A percentile compares a stretch with the other conserved stretches of the same genome.
These are phyloP conservation scores for Hylaea fasciaria DNA, from an alignment of 2,888 invertebrate genomes.

Conservation along the genomic window DNA sequence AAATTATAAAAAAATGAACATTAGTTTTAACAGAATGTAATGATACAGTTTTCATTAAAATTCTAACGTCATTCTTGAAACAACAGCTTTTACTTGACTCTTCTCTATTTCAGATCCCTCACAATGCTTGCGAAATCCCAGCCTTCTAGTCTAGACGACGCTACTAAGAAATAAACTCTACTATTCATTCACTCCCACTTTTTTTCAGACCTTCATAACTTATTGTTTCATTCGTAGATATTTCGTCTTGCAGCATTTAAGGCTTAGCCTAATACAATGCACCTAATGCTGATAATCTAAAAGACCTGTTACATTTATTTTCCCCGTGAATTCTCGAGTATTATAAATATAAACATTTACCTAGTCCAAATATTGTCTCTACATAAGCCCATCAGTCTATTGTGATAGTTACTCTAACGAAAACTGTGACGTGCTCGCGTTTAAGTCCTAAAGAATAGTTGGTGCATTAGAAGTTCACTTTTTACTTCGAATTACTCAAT, in stretches of 20 bases:
- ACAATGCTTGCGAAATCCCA: slow-evolving; percentile 77
- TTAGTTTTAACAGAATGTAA: no score
- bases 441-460: slow-evolving; percentile 44
- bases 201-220: slow-evolving; percentile 37
- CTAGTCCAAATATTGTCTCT: slow-evolving; percentile 40
- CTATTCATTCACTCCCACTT: slow-evolving; percentile 36
- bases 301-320: not conserved
- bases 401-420: slow-evolving; percentile 50
- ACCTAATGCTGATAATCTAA: slow-evolving; percentile 16
- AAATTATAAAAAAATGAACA: no score
- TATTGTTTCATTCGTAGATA: slow-evolving; percentile 19
- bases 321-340: slow-evolving; percentile 1
- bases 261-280: slow-evolving; percentile 43
- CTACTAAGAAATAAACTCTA: slow-evolving; percentile 64
- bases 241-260: slow-evolving; percentile 41
- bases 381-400: slow-evolving; percentile 45
- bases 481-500: slow-evolving; percentile 32
- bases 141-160: slow-evolving; percentile 70
- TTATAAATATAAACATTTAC: slow-evolving; percentile 6
- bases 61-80: not conserved
- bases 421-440: slow-evolving; percentile 44
- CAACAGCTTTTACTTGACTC: slow-evolving; percentile 2
- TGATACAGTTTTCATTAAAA: slow-evolving; percentile 11
- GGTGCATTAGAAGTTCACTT: slow-evolving; percentile 31
- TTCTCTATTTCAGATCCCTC: slow-evolving; percentile 70